These are phyloP conservation scores for Lophius piscatorius DNA, from an alignment of 2,113 vertebrate genomes.

Conservation along the genomic window DNA sequence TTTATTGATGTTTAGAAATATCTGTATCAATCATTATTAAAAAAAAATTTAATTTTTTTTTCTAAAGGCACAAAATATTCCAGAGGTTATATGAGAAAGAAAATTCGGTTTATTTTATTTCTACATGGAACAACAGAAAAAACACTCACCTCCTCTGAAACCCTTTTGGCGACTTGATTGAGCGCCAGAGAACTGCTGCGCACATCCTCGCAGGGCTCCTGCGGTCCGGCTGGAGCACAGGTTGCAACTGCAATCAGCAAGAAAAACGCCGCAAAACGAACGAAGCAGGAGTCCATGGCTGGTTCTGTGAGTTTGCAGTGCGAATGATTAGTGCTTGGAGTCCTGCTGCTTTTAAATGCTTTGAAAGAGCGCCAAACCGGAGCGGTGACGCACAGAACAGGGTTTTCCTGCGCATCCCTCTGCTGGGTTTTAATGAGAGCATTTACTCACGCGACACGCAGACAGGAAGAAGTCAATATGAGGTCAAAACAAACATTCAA, in stretches of 20 bases:
- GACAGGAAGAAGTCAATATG: not conserved
- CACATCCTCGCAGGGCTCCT: constrained; percentile 3
- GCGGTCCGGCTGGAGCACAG: constrained; percentile 32
- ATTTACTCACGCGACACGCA: not conserved
- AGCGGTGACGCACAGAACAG: constrained; percentile 46
- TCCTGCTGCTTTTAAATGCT: not conserved
- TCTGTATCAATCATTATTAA: no score
- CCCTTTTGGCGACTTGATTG: constrained; percentile 30
- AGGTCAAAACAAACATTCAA: no score
- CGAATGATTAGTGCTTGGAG: rapidly evolving
- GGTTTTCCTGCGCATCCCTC: constrained; percentile 64
- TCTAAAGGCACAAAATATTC: not conserved
- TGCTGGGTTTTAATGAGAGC: constrained; percentile 21
- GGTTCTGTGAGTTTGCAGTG: no score
- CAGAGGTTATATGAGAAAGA: not conserved
- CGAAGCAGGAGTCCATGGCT: constrained; percentile 28
- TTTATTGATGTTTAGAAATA: no score
- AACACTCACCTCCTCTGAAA: constrained; percentile 42
- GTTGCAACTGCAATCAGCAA: not conserved
- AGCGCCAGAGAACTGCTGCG: constrained; percentile 33
- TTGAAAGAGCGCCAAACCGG: rapidly evolving
- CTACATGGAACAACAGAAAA: not conserved
- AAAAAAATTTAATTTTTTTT: not conserved
- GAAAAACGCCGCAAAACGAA: constrained; percentile 1
- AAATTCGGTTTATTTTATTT: not conserved